A percentile compares a stretch with the other conserved stretches of the same genome.
These are phyloP conservation scores for Ladona fulva DNA, from an alignment of 1,140 invertebrate genomes.

Conservation along the genomic window DNA sequence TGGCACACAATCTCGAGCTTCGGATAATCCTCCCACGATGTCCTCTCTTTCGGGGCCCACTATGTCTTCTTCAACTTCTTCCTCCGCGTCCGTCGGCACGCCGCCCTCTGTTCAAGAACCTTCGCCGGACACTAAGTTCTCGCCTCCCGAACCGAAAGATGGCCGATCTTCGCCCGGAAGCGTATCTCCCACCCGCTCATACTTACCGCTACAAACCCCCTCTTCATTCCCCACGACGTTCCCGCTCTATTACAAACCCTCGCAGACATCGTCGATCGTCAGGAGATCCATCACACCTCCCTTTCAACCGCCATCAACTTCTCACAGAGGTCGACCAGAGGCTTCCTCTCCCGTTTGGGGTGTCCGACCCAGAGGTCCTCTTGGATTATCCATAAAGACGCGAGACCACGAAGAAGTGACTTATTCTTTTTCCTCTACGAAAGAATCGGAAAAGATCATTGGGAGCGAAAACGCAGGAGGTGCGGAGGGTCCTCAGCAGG, in stretches of 20 bases:
- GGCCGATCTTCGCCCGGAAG: no score
- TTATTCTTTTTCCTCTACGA: background rate
- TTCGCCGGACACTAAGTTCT: background rate
- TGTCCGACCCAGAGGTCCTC: background rate
- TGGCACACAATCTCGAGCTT: background rate
- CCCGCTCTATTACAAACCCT: background rate
- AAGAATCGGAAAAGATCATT: background rate
- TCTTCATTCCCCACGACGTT: background rate
- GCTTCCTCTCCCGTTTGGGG: background rate
- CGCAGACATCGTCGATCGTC: background rate
- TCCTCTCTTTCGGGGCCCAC: background rate
- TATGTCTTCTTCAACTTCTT: background rate
- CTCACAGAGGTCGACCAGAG: background rate
- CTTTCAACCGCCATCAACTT: background rate
- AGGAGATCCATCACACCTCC: background rate
- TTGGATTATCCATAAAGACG: background rate
- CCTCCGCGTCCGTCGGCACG: background rate
- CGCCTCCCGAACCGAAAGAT: background rate
- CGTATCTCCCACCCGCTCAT: background rate
- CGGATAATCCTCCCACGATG: background rate
- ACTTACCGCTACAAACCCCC: background rate
- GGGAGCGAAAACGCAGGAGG: background rate
- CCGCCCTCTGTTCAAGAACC: background rate
- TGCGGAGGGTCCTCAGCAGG: background rate
- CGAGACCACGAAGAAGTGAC: background rate